Evolutionary conservation across 2,888 invertebrate species (phyloP).

Genomic region (Cryptocephalus moraei): DNA sequence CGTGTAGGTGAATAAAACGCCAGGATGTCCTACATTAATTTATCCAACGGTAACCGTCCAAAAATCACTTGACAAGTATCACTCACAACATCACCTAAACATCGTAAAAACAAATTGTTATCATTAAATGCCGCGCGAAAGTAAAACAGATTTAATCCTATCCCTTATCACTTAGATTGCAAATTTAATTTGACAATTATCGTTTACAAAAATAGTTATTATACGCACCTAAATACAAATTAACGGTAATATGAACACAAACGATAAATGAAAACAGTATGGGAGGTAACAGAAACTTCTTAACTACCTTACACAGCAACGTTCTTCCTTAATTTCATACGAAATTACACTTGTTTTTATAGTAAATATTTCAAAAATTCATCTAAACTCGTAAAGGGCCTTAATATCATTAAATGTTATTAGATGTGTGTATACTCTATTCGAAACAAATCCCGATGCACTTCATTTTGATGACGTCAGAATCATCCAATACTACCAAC

Average conservation of each 20-base stretch:
- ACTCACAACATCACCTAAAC: conserved; percentile 23
- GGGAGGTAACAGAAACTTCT: conserved; percentile 7
- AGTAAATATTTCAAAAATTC: too few species aligned
- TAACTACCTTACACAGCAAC: conserved; percentile 5
- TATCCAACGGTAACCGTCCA: conserved; percentile 30
- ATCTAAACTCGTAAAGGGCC: too few species aligned
- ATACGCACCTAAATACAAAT: conserved; percentile 5
- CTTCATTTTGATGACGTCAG: too few species aligned
- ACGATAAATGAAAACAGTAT: conserved; percentile 12
- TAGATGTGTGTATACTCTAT: too few species aligned
- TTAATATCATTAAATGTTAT: too few species aligned
- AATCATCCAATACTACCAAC: too few species aligned
- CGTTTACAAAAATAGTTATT: conserved; percentile 17
- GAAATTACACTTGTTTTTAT: conserved; percentile 2
- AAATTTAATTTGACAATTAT: conserved; percentile 16
- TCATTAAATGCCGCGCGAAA: conserved; percentile 7
- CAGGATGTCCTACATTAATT: conserved; percentile 6
- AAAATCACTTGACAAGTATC: conserved; percentile 32
- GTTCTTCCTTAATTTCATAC: conserved; percentile 12
- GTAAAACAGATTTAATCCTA: conserved; percentile 3
- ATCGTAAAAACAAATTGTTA: conserved; percentile 13
- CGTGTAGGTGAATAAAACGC: too few species aligned
- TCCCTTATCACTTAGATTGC: conserved; percentile 5
- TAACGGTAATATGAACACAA: conserved; percentile 12
- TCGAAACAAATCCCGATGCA: too few species aligned